Evolutionary conservation across 2,113 vertebrate species (phyloP).

Genomic region (Ceyx melanurus): DNA sequence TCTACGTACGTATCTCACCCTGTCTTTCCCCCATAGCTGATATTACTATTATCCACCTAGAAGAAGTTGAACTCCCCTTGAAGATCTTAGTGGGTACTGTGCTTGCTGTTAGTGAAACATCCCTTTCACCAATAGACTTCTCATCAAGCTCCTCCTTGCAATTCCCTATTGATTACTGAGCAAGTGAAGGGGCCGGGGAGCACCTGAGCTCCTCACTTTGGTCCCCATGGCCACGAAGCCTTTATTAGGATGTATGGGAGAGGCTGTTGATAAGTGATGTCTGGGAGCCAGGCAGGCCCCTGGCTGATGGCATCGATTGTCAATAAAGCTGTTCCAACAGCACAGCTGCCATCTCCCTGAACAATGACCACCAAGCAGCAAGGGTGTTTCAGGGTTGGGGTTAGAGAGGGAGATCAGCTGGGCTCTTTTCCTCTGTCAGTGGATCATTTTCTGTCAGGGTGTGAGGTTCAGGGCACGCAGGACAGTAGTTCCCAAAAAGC

Average conservation of each 20-base stretch:
- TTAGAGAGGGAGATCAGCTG: background rate
- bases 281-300: background rate
- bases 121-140: background rate
- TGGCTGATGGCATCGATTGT: background rate
- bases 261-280: background rate
- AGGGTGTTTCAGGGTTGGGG: background rate
- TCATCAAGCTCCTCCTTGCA: background rate
- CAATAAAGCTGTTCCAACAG: background rate
- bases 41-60: background rate
- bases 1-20: rapidly evolving
- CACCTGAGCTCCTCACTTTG: background rate
- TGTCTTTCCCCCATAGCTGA: background rate
- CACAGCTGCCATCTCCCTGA: background rate
- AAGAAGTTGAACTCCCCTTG: background rate
- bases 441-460: background rate
- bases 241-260: background rate
- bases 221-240: background rate
- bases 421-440: background rate
- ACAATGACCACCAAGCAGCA: background rate
- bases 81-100: background rate
- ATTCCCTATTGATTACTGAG: background rate
- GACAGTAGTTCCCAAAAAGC: background rate
- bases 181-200: background rate
- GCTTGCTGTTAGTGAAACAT: background rate
- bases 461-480: rapidly evolving